Percentiles rank a stretch among this genome's conserved stretches.
Conservation (phyloP, 2,113 vertebrate species). For the Melierax canorus region DNA sequence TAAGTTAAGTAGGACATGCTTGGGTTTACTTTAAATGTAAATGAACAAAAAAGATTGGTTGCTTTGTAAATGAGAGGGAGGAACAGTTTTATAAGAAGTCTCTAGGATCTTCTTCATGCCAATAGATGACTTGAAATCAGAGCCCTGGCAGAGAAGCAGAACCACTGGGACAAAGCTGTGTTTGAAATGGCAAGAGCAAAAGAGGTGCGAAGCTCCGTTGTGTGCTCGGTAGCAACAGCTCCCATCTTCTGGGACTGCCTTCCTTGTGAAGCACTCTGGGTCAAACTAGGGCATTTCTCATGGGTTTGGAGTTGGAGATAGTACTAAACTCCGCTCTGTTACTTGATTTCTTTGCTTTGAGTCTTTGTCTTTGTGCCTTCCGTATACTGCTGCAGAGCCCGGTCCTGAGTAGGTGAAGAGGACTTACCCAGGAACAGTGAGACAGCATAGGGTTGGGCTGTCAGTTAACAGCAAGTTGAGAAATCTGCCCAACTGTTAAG, state of each 20-base stretch:
- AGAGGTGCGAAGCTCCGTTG: neutral
- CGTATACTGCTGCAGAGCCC: rapidly evolving
- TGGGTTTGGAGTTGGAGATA: neutral
- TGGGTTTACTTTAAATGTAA: constrained; percentile 14
- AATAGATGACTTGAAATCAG: neutral
- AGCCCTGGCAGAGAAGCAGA: neutral
- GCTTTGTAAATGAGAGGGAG: neutral
- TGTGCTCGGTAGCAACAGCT: rapidly evolving
- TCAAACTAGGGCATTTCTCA: neutral
- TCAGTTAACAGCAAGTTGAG: neutral
- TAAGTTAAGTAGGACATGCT: neutral
- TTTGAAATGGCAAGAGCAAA: neutral
- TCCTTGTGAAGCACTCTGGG: neutral
- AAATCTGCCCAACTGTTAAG: neutral
- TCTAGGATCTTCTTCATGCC: neutral
- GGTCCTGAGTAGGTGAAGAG: neutral
- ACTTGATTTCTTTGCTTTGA: neutral
- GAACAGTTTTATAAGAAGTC: neutral
- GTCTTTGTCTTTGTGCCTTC: neutral
- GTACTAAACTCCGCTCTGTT: neutral
- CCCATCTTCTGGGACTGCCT: neutral
- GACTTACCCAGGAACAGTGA: neutral
- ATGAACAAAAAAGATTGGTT: neutral
- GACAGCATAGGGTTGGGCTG: neutral
- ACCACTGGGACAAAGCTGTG: rapidly evolving